A percentile compares a stretch with the other conserved stretches of the same genome.
phyloP scores from a whole-genome alignment of 2,888 invertebrate genomes.

The Orchesella flavescens region DNA sequence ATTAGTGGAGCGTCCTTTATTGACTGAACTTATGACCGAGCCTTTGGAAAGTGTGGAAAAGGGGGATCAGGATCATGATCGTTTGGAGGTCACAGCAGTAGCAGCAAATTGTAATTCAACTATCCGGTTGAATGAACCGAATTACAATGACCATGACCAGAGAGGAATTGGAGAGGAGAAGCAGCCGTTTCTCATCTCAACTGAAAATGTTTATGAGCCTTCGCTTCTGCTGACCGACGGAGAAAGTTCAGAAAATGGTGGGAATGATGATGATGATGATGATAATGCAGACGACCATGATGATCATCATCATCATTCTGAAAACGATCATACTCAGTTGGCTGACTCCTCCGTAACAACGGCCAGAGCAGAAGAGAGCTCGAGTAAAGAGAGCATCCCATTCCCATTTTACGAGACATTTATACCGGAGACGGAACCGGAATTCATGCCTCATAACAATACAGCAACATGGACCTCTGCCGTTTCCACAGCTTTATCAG shows the following conservation, averaged over 20 bases:
- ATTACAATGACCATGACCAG: neutral
- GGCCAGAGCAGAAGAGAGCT: slow-evolving; percentile 24
- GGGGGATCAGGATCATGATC: too few species aligned
- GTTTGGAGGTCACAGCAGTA: neutral
- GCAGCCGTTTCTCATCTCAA: slow-evolving; percentile 10
- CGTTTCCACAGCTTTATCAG: too few species aligned
- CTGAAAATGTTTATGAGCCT: slow-evolving; percentile 24
- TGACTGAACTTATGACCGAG: neutral
- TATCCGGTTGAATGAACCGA: too few species aligned
- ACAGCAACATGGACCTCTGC: neutral
- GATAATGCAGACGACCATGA: neutral
- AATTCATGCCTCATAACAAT: slow-evolving; percentile 5
- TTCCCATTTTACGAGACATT: too few species aligned
- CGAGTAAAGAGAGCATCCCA: neutral
- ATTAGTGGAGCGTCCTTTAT: slow-evolving; percentile 40
- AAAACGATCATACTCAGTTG: neutral
- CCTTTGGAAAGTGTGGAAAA: neutral
- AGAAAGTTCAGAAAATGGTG: neutral
- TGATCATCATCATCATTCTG: slow-evolving; percentile 1
- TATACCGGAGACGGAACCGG: too few species aligned
- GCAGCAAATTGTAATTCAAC: too few species aligned
- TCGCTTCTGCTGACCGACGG: slow-evolving; percentile 4
- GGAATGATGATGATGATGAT: slow-evolving; percentile 16
- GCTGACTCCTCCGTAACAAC: slow-evolving; percentile 8
- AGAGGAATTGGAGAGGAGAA: neutral